phyloP scores from a whole-genome alignment of 2,797 vertebrate species.

The Sebastes minor region DNA sequence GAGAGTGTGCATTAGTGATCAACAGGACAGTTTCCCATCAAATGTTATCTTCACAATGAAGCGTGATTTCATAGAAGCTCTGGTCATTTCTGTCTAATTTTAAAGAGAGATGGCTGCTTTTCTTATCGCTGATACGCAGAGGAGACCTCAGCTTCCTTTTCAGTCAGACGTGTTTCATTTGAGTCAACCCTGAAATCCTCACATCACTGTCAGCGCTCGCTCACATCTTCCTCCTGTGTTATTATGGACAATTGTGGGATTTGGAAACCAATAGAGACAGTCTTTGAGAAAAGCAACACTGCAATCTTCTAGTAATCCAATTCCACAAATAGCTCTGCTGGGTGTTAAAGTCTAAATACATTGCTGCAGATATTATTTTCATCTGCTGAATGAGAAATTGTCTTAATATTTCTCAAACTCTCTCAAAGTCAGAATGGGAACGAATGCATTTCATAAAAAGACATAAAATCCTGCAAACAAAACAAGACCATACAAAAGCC shows the following conservation, averaged over 20 bases:
- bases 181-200: slow-evolving; percentile 26
- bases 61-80: slow-evolving; percentile 14
- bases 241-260: slow-evolving; percentile 28
- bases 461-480: slow-evolving; percentile 2
- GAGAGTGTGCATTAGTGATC: slow-evolving; percentile 26
- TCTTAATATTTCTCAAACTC: slow-evolving; percentile 18
- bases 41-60: slow-evolving; percentile 26
- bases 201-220: not conserved
- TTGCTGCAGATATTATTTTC: slow-evolving; percentile 1
- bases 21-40: slow-evolving; percentile 33
- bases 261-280: not conserved
- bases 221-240: slow-evolving; percentile 15
- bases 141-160: not conserved
- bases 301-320: slow-evolving; percentile 36
- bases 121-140: slow-evolving; percentile 8
- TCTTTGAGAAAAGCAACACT: slow-evolving; percentile 9
- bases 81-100: slow-evolving; percentile 15
- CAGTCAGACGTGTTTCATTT: not conserved
- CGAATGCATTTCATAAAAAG: slow-evolving; percentile 13
- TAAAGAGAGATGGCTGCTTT: slow-evolving; percentile 1
- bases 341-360: slow-evolving; percentile 19
- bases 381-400: slow-evolving; percentile 9
- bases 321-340: slow-evolving; percentile 13
- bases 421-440: not conserved
- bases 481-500: not conserved